Conservation (phyloP, 2,888 invertebrate genomes). For the Leptinotarsa peninsularis region DNA sequence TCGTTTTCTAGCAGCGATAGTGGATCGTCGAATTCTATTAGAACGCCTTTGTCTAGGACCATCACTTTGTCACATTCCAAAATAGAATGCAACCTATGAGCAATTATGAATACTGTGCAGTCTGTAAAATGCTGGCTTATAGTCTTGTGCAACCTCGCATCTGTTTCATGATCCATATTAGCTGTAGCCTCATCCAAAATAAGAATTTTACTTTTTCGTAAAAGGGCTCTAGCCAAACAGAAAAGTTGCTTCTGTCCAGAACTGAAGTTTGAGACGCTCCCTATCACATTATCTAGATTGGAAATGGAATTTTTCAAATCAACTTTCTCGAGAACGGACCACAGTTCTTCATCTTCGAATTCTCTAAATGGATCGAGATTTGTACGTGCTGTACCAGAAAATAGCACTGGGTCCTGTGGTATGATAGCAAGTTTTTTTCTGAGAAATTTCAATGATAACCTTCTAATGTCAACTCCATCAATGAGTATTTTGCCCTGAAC, state of each 20-base stretch:
- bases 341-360: slow-evolving; percentile 84
- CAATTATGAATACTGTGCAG: slow-evolving; percentile 69
- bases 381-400: no score
- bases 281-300: slow-evolving; percentile 67
- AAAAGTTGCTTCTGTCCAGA: slow-evolving; percentile 71
- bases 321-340: slow-evolving; percentile 80
- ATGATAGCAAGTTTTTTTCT: slow-evolving; percentile 77
- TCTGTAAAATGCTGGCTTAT: slow-evolving; percentile 68
- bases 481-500: slow-evolving; percentile 82
- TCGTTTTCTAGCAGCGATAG: slow-evolving; percentile 69
- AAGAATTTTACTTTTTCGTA: slow-evolving; percentile 67
- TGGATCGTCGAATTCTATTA: slow-evolving; percentile 56
- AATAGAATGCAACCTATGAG: slow-evolving; percentile 66
- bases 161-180: slow-evolving; percentile 69
- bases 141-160: slow-evolving; percentile 68
- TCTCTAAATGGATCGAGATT: slow-evolving; percentile 73
- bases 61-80: slow-evolving; percentile 68
- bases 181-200: slow-evolving; percentile 71
- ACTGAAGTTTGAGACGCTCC: slow-evolving; percentile 61
- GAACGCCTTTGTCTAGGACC: slow-evolving; percentile 68
- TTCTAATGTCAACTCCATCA: slow-evolving; percentile 79
- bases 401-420: slow-evolving; percentile 86
- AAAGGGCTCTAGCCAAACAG: slow-evolving; percentile 69
- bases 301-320: slow-evolving; percentile 77
- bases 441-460: slow-evolving; percentile 72